A percentile compares a stretch with the other conserved stretches of the same genome.
Evolutionary conservation across 2,888 invertebrate genomes (phyloP).

Genomic region (Tenthredo notha): DNA sequence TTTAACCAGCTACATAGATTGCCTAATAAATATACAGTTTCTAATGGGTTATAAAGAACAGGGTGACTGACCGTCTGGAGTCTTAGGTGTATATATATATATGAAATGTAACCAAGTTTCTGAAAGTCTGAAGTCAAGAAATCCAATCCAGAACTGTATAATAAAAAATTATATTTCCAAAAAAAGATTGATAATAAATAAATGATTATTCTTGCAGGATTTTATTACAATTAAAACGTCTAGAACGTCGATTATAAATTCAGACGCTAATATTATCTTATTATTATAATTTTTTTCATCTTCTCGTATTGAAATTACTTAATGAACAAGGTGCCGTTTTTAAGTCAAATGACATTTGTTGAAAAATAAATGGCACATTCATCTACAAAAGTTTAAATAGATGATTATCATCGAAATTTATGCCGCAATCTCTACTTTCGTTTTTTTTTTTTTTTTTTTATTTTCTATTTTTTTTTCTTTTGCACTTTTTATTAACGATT

Average conservation of each 20-base stretch:
- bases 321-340: not conserved
- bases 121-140: too few relatives aligned
- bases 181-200: conserved; percentile 16
- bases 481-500: not conserved
- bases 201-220: not conserved
- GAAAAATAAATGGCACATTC: too few relatives aligned
- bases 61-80: conserved; percentile 3
- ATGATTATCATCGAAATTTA: too few relatives aligned
- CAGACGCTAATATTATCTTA: not conserved
- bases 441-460: not conserved
- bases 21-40: conserved; percentile 3
- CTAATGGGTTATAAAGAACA: conserved; percentile 3
- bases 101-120: not conserved
- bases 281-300: not conserved
- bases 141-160: not conserved
- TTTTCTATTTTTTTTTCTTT: too few relatives aligned
- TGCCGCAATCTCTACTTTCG: not conserved
- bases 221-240: not conserved
- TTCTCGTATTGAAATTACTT: not conserved
- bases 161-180: not conserved
- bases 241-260: not conserved
- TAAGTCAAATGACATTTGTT: not conserved
- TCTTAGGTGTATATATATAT: not conserved
- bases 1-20: not conserved
- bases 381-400: too few relatives aligned